These are phyloP conservation scores for Liodrosophila aerea DNA, from an alignment of 2,888 invertebrate species.

Conservation along the genomic window DNA sequence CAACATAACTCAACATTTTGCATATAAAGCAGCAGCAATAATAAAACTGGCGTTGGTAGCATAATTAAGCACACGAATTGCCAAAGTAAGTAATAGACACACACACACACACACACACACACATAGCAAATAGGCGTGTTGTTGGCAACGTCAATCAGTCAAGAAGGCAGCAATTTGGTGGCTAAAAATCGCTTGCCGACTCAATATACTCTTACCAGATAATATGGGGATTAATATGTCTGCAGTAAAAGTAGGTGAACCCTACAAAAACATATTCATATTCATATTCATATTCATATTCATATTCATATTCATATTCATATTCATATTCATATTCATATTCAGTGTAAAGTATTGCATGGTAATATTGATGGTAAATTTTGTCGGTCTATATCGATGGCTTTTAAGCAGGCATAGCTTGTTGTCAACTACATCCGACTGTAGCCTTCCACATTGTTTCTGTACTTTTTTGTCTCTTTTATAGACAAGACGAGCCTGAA, in stretches of 20 bases:
- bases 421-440: slow-evolving; percentile 6
- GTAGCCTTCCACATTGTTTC: too few relatives aligned
- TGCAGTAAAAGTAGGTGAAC: too few relatives aligned
- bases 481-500: slow-evolving; percentile 35
- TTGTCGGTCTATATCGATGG: too few relatives aligned
- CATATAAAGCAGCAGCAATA: slow-evolving; percentile 29
- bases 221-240: too few relatives aligned
- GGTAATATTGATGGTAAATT: too few relatives aligned
- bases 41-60: slow-evolving; percentile 48
- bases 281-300: too few relatives aligned
- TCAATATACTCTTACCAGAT: too few relatives aligned
- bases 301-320: too few relatives aligned
- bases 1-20: slow-evolving; percentile 38
- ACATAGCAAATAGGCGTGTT: background rate
- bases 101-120: slow-evolving; percentile 8
- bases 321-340: too few relatives aligned
- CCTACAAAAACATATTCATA: too few relatives aligned
- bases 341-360: too few relatives aligned
- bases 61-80: slow-evolving; percentile 74
- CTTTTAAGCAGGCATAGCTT: too few relatives aligned
- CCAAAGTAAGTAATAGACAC: slow-evolving; percentile 58
- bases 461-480: background rate
- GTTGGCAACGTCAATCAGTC: slow-evolving; percentile 61
- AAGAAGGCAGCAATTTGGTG: slow-evolving; percentile 66
- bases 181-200: slow-evolving; percentile 32